phyloP scores from a whole-genome alignment of 2,888 invertebrate species.

The Macroteleia sp. region DNA sequence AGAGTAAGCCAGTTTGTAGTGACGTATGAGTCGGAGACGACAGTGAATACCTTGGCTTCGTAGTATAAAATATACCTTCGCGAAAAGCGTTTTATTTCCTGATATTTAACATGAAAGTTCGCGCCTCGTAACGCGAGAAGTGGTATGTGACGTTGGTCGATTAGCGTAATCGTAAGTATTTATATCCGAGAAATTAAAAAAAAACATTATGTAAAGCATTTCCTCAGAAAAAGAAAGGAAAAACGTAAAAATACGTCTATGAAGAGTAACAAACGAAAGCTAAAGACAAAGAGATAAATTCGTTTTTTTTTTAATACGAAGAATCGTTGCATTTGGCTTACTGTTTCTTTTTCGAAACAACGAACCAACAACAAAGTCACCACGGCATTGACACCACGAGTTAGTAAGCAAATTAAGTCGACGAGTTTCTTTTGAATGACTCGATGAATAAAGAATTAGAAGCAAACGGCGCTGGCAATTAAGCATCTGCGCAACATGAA shows the following conservation, averaged over 20 bases:
- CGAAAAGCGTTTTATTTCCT: constrained; percentile 29
- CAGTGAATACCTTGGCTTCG: constrained; percentile 74
- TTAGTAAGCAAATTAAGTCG: constrained; percentile 37
- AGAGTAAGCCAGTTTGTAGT: constrained; percentile 81
- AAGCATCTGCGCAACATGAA: constrained; percentile 12
- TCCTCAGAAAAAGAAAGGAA: neutral
- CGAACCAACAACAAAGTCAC: neutral
- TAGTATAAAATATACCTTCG: constrained; percentile 53
- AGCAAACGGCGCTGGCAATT: constrained; percentile 7
- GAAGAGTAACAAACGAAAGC: no score
- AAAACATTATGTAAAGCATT: constrained; percentile 6
- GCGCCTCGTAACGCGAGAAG: neutral
- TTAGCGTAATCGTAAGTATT: constrained; percentile 28
- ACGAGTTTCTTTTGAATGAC: constrained; percentile 28
- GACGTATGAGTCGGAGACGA: constrained; percentile 73
- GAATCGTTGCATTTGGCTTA: no score
- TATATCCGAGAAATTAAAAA: neutral
- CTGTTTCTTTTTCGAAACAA: no score
- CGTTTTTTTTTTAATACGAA: neutral
- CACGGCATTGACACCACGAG: constrained; percentile 16
- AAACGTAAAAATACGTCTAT: constrained; percentile 2
- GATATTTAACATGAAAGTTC: constrained; percentile 17
- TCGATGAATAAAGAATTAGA: constrained; percentile 14
- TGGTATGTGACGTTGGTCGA: neutral
- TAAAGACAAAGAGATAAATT: no score